Evolutionary conservation across 1,140 invertebrate genomes (phyloP), one percentile per base, ranked within the genome.

Genomic region (Leptopilina boulardi): DNA sequence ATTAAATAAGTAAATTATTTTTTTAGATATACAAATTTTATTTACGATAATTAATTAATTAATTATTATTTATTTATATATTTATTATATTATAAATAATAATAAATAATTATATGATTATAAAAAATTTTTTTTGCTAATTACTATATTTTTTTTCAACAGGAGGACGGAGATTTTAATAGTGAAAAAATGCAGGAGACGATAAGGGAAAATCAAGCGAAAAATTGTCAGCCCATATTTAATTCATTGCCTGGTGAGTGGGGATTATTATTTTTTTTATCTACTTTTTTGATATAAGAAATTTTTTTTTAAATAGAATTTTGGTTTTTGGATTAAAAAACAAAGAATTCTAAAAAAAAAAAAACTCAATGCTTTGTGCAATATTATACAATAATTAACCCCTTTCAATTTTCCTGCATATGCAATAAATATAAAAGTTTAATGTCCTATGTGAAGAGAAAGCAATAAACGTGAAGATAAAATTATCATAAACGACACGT

Each of bases 101-200:
- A 30, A 30, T 30, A 30, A 30, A 30, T 30, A 30, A 30, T n/a
- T 30, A 30, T 30, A 30, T 3, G 2, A 30, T 30, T 3, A 30
- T 30, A 30, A 30, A 30, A 30, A 30, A 30, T 5, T 30, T 30
- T n/a, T 34, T 54, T 75, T 75, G 42, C 83, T 83, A 8, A 34
- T 34, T 34, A 34, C 6, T 34, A 34, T 34, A 6, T 34, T 8
- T 38, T 38, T 38, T 38, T 38, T 38, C 8, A 6, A 38, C 80
- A 89, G 88, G 85, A 88, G 59, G 82, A 87, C 71, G 77, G 80
- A 13, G 87, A 87, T 74, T 85, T 88, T 70, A 88, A 85, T 59
- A 90, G 87, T 66, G 83, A 82, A 3, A 82, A 70, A 13, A 87
- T 87, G 41, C 89, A 90, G 41, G 77, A 85, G 54, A 76, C 80